Conservation (phyloP, 2,888 invertebrate species). For the Candidula unifasciata region DNA sequence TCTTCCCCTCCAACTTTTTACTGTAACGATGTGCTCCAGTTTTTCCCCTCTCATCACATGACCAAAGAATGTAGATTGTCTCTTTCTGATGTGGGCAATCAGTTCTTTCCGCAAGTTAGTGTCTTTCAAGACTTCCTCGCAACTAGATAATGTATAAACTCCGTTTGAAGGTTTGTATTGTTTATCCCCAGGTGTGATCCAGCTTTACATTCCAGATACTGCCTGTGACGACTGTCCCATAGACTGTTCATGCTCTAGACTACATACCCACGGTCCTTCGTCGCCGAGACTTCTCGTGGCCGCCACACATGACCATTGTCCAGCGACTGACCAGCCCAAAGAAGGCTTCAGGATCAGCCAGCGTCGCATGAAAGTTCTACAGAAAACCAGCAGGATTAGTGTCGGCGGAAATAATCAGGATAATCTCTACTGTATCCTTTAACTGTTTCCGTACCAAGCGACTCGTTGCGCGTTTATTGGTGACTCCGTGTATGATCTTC, state of each 20-base stretch:
- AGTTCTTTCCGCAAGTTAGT: no score
- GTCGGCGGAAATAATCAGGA: neutral
- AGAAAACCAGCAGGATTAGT: neutral
- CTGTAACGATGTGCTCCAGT: no score
- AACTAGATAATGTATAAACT: no score
- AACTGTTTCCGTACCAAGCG: no score
- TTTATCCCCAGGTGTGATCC: slow-evolving; percentile 30
- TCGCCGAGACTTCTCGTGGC: neutral
- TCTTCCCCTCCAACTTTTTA: no score
- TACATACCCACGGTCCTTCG: neutral
- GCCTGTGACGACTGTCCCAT: neutral
- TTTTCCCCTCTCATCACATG: no score
- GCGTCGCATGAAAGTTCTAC: slow-evolving; percentile 2
- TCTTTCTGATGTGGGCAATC: no score
- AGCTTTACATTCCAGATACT: slow-evolving; percentile 6
- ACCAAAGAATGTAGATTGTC: no score
- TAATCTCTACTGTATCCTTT: slow-evolving; percentile 40
- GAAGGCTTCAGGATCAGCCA: neutral
- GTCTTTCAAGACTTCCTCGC: no score
- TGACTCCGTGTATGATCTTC: no score
- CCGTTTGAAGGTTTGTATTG: no score
- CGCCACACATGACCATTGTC: neutral
- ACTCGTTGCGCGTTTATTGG: no score
- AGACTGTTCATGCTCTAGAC: neutral
- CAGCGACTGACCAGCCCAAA: neutral